Evolutionary conservation across 2,113 vertebrate species (phyloP).

Genomic region (Labeo rohita): DNA sequence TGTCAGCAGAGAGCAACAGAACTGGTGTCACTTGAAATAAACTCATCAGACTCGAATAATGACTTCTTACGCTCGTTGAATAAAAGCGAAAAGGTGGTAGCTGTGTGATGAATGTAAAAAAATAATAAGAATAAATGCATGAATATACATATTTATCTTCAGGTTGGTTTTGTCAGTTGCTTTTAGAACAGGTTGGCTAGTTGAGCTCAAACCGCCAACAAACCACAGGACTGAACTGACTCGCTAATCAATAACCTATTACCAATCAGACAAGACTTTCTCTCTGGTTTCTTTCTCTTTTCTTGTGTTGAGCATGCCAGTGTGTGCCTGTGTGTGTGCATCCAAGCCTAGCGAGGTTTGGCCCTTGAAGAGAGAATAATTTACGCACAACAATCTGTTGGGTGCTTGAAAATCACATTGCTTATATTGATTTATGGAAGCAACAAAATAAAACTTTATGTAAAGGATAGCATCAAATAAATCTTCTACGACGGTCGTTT

Average conservation of each 20-base stretch:
- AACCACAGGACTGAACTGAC: not conserved
- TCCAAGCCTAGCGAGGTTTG: not conserved
- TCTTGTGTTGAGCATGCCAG: not conserved
- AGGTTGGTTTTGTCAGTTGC: not conserved
- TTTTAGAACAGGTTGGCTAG: not conserved
- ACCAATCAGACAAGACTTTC: slow-evolving; percentile 19
- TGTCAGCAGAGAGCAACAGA: slow-evolving; percentile 2
- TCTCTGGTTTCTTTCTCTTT: not conserved
- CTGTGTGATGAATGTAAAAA: not conserved
- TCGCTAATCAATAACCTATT: slow-evolving; percentile 24
- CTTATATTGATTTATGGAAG: slow-evolving; percentile 23
- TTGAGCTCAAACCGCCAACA: not conserved
- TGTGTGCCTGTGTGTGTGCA: not conserved
- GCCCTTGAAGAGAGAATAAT: not conserved
- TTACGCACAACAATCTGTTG: slow-evolving; percentile 17
- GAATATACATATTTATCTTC: not conserved
- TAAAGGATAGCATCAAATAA: slow-evolving; percentile 16
- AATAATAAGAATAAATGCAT: not conserved
- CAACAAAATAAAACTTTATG: slow-evolving; percentile 10
- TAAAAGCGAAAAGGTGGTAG: not conserved
- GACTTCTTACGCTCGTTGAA: not conserved
- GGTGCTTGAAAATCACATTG: slow-evolving; percentile 10
- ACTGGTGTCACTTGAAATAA: not conserved
- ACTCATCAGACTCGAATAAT: not conserved
- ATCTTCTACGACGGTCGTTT: not conserved